Conservation (phyloP, 2,797 vertebrate genomes). For the Enoplosus armatus region DNA sequence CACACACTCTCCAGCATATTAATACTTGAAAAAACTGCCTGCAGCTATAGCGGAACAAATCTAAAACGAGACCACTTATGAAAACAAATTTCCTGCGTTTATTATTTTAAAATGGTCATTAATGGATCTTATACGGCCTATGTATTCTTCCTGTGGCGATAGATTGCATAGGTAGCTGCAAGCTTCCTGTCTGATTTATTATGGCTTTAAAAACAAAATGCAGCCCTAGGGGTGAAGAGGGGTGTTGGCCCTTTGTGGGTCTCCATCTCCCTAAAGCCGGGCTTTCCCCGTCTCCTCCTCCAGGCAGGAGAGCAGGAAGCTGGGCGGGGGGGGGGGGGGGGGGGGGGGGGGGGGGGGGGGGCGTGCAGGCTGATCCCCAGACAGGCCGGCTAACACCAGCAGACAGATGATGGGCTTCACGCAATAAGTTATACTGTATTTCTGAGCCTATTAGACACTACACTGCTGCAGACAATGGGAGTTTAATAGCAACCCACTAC, state of each 20-base stretch:
- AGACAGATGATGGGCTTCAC: conserved; percentile 18
- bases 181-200: conserved; percentile 77
- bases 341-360: no score
- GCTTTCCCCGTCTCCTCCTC: conserved; percentile 39
- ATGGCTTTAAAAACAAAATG: conserved; percentile 70
- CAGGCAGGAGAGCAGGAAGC: conserved; percentile 47
- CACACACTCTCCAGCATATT: conserved; percentile 27
- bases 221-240: conserved; percentile 32
- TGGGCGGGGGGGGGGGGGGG: no score
- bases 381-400: conserved; percentile 18
- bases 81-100: conserved; percentile 73
- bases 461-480: not conserved
- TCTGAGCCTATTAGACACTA: conserved; percentile 9
- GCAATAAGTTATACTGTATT: not conserved
- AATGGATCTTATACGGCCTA: conserved; percentile 52
- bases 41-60: conserved; percentile 57
- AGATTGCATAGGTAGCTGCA: conserved; percentile 58
- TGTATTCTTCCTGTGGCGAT: conserved; percentile 54
- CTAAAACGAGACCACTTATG: conserved; percentile 55
- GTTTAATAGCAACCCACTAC: not conserved
- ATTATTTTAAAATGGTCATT: conserved; percentile 72
- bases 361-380: conserved; percentile 39
- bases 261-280: conserved; percentile 48
- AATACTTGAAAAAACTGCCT: conserved; percentile 32
- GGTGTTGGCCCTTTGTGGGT: conserved; percentile 36